Evolutionary conservation across 2,797 vertebrate genomes (phyloP).

Genomic region (Coregonus sp.): DNA sequence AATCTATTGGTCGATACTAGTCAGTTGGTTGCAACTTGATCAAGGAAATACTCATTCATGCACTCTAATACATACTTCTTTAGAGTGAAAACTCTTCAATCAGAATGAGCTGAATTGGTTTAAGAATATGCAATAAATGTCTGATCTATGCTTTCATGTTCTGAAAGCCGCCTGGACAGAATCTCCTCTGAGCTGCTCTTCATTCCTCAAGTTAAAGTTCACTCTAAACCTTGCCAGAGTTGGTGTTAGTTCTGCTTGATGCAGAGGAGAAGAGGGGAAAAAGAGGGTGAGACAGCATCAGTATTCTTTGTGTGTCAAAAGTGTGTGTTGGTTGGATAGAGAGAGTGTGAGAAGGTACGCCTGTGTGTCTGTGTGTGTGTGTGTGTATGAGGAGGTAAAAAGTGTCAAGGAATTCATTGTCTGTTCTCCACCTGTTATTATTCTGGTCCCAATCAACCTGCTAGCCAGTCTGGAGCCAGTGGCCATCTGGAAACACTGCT

Average conservation of each 20-base stretch:
- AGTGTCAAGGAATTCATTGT: conserved; percentile 99
- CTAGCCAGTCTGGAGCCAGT: conserved; percentile 99
- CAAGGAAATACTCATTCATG: neutral
- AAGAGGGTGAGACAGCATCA: conserved; percentile 63
- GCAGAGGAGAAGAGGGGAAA: conserved; percentile 43
- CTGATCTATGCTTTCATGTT: conserved; percentile 19
- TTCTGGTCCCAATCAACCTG: conserved; percentile 99
- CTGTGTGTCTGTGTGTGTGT: conserved; percentile 14
- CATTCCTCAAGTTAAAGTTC: conserved; percentile 3
- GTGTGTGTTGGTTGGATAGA: conserved; percentile 45
- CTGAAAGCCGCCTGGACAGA: conserved; percentile 25
- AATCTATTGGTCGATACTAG: neutral
- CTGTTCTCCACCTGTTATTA: conserved; percentile 99
- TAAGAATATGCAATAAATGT: conserved; percentile 1
- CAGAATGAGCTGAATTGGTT: conserved; percentile 7
- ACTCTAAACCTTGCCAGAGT: too few relatives aligned
- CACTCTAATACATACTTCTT: too few relatives aligned
- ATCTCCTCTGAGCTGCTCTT: conserved; percentile 22
- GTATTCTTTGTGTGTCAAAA: conserved; percentile 61
- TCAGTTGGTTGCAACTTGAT: neutral
- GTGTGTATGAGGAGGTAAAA: conserved; percentile 57
- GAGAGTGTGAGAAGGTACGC: conserved; percentile 48
- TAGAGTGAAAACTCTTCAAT: neutral
- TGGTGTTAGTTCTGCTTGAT: conserved; percentile 19
- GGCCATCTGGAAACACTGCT: conserved; percentile 99